A percentile compares a stretch with the other conserved stretches of the same genome.
Evolutionary conservation across 2,797 vertebrate species (phyloP).

Genomic region (Uromys caudimaculatus): DNA sequence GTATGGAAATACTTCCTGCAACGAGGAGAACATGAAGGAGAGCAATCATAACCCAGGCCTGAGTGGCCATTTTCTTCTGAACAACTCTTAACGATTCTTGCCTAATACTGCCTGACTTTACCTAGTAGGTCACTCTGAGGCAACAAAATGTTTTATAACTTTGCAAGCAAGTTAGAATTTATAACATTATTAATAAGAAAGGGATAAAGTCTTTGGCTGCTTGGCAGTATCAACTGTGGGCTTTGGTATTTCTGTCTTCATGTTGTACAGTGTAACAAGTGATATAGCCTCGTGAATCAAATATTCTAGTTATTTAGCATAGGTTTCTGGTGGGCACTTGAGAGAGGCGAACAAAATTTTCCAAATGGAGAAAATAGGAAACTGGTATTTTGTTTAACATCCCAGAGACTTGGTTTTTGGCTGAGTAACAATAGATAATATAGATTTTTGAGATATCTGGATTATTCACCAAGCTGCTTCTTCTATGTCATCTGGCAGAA

Average conservation of each 20-base stretch:
- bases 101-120: slow-evolving; percentile 80
- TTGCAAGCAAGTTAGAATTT: slow-evolving; percentile 77
- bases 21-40: slow-evolving; percentile 83
- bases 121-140: slow-evolving; percentile 78
- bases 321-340: background rate
- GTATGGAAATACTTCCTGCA: slow-evolving; percentile 86
- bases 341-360: background rate
- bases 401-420: background rate
- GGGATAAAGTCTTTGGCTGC: slow-evolving; percentile 71
- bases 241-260: slow-evolving; percentile 10
- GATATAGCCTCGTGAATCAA: background rate
- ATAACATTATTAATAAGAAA: slow-evolving; percentile 69
- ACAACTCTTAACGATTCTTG: slow-evolving; percentile 78
- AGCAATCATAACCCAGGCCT: slow-evolving; percentile 80
- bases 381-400: slow-evolving; percentile 18
- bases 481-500: background rate
- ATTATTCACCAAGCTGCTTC: background rate
- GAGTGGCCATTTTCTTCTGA: slow-evolving; percentile 80
- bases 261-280: background rate
- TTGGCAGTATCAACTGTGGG: slow-evolving; percentile 17
- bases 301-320: background rate
- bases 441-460: background rate
- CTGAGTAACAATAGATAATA: slow-evolving; percentile 41
- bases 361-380: slow-evolving; percentile 18
- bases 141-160: slow-evolving; percentile 82